These are phyloP conservation scores for Triops cancriformis DNA, from an alignment of 1,140 invertebrate species.

Conservation along the genomic window DNA sequence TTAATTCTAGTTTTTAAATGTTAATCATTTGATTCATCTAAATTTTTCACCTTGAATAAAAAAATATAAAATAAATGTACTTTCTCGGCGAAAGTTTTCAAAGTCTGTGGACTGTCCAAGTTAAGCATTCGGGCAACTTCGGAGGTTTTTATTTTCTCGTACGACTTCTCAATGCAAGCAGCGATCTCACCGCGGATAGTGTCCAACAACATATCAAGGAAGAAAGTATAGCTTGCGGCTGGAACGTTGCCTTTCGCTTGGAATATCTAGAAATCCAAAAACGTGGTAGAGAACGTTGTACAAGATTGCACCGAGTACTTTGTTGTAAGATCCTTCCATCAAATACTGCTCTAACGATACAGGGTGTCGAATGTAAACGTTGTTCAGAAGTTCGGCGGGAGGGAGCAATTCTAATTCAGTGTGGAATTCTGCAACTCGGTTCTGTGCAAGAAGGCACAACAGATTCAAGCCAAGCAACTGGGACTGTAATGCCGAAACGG, in stretches of 20 bases:
- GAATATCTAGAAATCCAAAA: conserved; percentile 53
- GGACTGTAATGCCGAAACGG: conserved; percentile 90
- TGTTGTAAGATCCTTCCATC: conserved; percentile 99
- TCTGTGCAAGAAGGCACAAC: conserved; percentile 89
- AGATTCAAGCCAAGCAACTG: conserved; percentile 92
- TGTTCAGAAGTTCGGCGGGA: conserved; percentile 80
- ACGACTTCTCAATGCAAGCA: conserved; percentile 91
- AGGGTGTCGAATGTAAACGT: conserved; percentile 91
- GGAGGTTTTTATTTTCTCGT: conserved; percentile 75
- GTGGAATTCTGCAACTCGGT: conserved; percentile 96
- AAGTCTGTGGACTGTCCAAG: conserved; percentile 62
- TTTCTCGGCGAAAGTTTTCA: conserved; percentile 40
- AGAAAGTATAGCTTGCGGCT: conserved; percentile 88
- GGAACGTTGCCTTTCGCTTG: conserved; percentile 89
- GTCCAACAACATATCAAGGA: conserved; percentile 92
- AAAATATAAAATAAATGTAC: conserved; percentile 28
- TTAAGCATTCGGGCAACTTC: conserved; percentile 88
- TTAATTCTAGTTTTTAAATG: no score
- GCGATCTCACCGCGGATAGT: conserved; percentile 96
- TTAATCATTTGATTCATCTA: no score
- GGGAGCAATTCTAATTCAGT: conserved; percentile 94
- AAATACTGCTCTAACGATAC: conserved; percentile 94
- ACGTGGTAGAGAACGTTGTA: neutral
- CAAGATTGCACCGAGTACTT: conserved; percentile 47
- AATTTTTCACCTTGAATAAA: no score